Conservation (phyloP, 1,140 invertebrate genomes). For the Brachystomella parvula region DNA sequence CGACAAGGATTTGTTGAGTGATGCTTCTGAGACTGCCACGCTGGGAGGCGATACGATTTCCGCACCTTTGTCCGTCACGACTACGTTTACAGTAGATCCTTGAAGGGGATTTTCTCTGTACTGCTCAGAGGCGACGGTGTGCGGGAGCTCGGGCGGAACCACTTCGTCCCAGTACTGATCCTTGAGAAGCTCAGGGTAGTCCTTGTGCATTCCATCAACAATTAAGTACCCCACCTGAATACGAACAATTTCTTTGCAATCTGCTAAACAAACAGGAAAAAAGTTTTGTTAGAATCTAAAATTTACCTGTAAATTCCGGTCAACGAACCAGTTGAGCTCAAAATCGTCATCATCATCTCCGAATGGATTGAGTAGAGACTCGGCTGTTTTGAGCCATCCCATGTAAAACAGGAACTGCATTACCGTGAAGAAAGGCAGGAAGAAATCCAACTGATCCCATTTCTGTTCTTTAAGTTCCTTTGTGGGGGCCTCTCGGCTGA, state of each 20-base stretch:
- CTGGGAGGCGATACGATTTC: slow-evolving; percentile 24
- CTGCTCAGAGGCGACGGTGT: slow-evolving; percentile 67
- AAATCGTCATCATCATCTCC: slow-evolving; percentile 77
- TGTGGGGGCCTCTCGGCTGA: slow-evolving; percentile 40
- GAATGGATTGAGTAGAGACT: slow-evolving; percentile 76
- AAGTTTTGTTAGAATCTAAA: too few relatives aligned
- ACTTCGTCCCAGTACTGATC: slow-evolving; percentile 86
- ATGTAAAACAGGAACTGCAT: slow-evolving; percentile 72
- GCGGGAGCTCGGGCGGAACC: slow-evolving; percentile 72
- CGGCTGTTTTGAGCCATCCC: slow-evolving; percentile 83
- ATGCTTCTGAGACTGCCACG: too few relatives aligned
- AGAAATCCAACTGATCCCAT: slow-evolving; percentile 56
- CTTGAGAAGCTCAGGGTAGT: slow-evolving; percentile 72
- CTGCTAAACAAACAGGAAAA: too few relatives aligned
- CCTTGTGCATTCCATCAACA: slow-evolving; percentile 88
- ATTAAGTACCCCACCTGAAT: slow-evolving; percentile 73
- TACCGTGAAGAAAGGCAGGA: slow-evolving; percentile 75
- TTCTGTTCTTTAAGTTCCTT: background rate
- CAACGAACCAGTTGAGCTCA: slow-evolving; percentile 77
- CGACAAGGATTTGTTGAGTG: too few relatives aligned
- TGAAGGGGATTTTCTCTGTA: slow-evolving; percentile 69
- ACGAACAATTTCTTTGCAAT: slow-evolving; percentile 15
- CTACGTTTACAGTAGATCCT: slow-evolving; percentile 73
- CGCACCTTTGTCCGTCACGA: slow-evolving; percentile 51
- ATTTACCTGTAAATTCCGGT: slow-evolving; percentile 67